These are phyloP conservation scores for Poecilia wingei DNA, from an alignment of 2,797 vertebrate species.

Conservation along the genomic window DNA sequence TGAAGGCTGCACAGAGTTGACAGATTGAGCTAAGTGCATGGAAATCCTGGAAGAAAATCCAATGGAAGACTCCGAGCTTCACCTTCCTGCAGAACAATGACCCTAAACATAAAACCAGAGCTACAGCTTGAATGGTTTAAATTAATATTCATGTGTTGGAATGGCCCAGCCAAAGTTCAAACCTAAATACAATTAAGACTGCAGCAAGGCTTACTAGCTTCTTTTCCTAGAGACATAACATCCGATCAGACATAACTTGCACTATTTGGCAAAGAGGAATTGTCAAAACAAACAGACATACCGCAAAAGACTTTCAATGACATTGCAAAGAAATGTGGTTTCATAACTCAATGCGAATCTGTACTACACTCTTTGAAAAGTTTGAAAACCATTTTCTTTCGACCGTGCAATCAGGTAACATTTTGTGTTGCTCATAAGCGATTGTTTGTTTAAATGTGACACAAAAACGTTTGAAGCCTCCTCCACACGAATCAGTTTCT, in stretches of 20 bases:
- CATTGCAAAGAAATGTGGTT: background rate
- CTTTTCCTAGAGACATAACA: background rate
- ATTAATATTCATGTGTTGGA: background rate
- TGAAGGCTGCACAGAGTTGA: background rate
- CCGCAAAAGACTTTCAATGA: background rate
- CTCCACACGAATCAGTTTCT: conserved; percentile 16
- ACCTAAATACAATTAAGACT: background rate
- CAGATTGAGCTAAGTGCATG: background rate
- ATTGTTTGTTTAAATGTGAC: background rate
- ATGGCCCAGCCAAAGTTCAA: background rate
- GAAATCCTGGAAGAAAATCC: background rate
- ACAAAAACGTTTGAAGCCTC: background rate
- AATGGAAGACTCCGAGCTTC: background rate
- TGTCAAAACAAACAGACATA: background rate
- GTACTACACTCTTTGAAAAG: background rate
- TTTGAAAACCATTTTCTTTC: background rate
- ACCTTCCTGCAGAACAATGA: background rate
- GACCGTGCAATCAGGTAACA: background rate
- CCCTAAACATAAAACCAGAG: background rate
- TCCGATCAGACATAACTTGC: background rate
- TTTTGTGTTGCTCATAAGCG: background rate
- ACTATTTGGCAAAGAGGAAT: background rate
- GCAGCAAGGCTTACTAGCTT: background rate
- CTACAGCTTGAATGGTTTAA: background rate
- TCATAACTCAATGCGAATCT: background rate